Evolutionary conservation across 30 jellyfish, hydroid and myxozoan species (phyloP).

Genomic region (Mastigias papua): DNA sequence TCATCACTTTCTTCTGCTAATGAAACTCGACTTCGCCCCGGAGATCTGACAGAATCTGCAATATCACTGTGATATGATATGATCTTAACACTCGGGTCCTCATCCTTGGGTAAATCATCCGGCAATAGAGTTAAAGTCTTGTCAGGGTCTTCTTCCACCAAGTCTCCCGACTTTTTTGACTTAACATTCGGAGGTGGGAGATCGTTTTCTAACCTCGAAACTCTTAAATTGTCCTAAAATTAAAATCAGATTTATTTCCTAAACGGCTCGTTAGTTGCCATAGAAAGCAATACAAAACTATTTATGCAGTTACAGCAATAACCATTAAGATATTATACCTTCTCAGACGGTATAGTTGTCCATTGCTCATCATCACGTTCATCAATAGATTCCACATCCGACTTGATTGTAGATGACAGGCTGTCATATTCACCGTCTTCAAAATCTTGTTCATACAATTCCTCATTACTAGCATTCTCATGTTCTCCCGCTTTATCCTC

Average conservation of each 20-base stretch:
- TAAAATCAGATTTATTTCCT: no score
- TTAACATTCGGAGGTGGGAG: no score
- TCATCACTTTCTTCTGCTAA: constrained; percentile 75
- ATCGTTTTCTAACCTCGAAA: no score
- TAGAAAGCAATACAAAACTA: no score
- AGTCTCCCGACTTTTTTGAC: no score
- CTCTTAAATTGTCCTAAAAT: no score
- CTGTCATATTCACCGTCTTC: constrained; percentile 69
- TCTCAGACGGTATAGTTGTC: neutral
- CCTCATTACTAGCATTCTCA: constrained; percentile 5
- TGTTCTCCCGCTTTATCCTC: neutral
- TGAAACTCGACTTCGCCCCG: constrained; percentile 65
- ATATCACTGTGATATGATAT: constrained; percentile 24
- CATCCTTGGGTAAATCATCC: constrained; percentile 46
- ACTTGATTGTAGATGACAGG: constrained; percentile 24
- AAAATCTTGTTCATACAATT: constrained; percentile 61
- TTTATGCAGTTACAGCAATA: no score
- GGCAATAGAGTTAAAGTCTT: constrained; percentile 49
- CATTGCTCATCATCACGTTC: neutral
- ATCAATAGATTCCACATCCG: constrained; percentile 6
- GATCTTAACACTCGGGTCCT: constrained; percentile 48
- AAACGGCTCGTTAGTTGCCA: no score
- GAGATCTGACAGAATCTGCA: constrained; percentile 41
- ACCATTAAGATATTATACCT: neutral
- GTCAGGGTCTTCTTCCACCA: constrained; percentile 47